These are phyloP conservation scores for Yasuhikotakia modesta DNA, from an alignment of 2,797 vertebrate genomes.

Conservation along the genomic window DNA sequence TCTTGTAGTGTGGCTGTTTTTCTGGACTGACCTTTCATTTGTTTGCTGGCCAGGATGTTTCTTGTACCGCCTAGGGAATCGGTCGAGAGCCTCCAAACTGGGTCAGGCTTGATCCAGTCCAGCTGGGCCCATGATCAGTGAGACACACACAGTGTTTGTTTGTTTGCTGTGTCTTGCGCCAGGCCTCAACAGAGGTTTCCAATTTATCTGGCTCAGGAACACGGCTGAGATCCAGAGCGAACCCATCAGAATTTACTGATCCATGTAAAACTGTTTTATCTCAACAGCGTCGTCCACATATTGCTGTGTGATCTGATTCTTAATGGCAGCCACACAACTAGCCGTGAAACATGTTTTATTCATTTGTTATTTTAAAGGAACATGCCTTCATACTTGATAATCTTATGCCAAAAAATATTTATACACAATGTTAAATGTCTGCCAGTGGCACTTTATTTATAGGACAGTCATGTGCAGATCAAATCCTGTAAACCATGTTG, in stretches of 20 bases:
- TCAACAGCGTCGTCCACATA: not conserved
- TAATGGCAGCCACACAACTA: no score
- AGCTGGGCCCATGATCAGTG: slow-evolving; percentile 22
- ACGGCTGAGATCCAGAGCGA: not conserved
- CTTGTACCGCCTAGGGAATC: slow-evolving; percentile 4
- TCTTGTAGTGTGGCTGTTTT: not conserved
- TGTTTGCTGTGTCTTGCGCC: not conserved
- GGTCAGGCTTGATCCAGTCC: slow-evolving; percentile 25
- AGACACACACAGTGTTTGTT: not conserved
- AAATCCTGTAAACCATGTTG: not conserved
- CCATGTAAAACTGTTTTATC: slow-evolving; percentile 2
- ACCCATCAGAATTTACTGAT: not conserved
- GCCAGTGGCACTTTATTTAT: no score
- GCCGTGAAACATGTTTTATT: no score
- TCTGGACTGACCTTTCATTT: slow-evolving; percentile 13
- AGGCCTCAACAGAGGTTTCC: not conserved
- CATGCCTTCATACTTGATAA: no score
- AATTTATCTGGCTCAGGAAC: not conserved
- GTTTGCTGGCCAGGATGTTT: slow-evolving; percentile 15
- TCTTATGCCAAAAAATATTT: no score
- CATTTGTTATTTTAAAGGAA: no score
- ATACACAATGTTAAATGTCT: no score
- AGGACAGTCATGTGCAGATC: not conserved
- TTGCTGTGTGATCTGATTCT: not conserved
- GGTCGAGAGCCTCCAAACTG: slow-evolving; percentile 4